A percentile compares a stretch with the other conserved stretches of the same genome.
Conservation (phyloP, 2,113 vertebrate genomes). For the Microcebus jonahi region DNA sequence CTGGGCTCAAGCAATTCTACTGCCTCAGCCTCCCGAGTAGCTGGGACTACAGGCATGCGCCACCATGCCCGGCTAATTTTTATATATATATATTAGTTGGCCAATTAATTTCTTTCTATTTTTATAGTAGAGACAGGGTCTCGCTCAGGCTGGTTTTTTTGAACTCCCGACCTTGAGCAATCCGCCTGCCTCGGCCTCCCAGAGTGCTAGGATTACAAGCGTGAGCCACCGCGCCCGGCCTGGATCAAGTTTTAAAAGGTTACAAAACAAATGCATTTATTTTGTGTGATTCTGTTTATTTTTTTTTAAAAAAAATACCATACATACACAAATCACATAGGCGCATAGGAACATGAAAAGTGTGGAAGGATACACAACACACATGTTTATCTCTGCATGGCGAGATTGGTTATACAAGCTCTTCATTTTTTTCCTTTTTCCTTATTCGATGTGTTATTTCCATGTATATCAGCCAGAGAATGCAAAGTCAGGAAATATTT, state of each 20-base stretch:
- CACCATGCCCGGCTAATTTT: too few species aligned
- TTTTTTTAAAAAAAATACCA: neutral
- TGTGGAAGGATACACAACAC: neutral
- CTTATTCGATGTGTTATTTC: conserved; percentile 65
- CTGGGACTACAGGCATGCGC: too few species aligned
- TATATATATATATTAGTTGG: too few species aligned
- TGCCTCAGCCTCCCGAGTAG: too few species aligned
- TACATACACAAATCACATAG: neutral
- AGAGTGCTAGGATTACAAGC: too few species aligned
- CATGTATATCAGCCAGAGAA: conserved; percentile 76
- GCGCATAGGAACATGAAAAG: neutral
- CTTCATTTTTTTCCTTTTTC: neutral
- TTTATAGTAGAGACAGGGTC: too few species aligned
- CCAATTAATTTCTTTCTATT: too few species aligned
- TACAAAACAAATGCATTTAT: neutral
- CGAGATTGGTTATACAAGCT: neutral
- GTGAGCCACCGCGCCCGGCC: too few species aligned
- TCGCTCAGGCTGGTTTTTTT: too few species aligned
- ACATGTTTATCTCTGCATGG: neutral
- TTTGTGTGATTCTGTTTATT: neutral
- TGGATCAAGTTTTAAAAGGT: neutral
- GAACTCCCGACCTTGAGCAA: too few species aligned
- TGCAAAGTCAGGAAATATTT: conserved; percentile 78
- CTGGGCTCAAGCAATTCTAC: too few species aligned
- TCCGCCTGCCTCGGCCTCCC: too few species aligned